Conservation (phyloP, 2,797 vertebrate genomes). For the Phoebastria nigripes region DNA sequence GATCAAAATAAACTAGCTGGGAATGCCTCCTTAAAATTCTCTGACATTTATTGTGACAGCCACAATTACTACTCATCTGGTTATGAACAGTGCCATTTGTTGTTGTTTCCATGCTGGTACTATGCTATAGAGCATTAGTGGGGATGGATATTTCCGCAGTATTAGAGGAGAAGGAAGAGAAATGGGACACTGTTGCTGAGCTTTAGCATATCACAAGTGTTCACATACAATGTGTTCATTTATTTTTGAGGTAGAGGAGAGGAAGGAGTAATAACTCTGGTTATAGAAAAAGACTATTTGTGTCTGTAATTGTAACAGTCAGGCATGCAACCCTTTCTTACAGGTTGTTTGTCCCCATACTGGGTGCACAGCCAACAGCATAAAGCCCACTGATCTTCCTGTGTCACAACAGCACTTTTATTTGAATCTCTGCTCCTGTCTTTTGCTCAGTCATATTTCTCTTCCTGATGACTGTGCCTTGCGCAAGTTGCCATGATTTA, state of each 20-base stretch:
- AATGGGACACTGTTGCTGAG: neutral
- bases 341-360: neutral
- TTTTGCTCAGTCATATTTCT: neutral
- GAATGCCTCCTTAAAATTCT: neutral
- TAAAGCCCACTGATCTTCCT: neutral
- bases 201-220: neutral
- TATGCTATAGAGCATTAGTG: neutral
- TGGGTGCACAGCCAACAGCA: neutral
- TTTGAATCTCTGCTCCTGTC: neutral
- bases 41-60: neutral
- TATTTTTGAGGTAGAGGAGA: neutral
- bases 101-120: neutral
- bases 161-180: neutral
- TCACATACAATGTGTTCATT: neutral
- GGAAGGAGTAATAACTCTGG: neutral
- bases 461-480: neutral
- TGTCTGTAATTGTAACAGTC: neutral
- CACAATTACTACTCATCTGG: neutral
- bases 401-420: neutral
- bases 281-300: neutral
- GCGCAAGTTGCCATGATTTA: neutral
- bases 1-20: neutral
- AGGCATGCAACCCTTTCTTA: neutral
- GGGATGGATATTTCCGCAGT: neutral
- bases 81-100: neutral